Percentiles rank a stretch among this genome's conserved stretches.
Evolutionary conservation across 2,888 invertebrate genomes (phyloP).

Genomic region (Cephus runcator): DNA sequence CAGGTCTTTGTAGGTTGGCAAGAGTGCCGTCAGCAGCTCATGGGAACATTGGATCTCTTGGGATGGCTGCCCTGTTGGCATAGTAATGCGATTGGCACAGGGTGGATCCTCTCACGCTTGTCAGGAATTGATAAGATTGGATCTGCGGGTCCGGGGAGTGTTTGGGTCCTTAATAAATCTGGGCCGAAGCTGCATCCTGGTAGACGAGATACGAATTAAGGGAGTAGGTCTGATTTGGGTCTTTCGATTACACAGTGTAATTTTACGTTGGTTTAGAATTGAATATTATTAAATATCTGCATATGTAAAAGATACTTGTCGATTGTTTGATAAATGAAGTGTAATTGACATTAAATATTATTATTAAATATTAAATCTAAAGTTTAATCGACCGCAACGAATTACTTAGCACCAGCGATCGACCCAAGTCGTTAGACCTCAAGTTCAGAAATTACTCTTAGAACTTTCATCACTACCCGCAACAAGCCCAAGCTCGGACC

Average conservation of each 20-base stretch:
- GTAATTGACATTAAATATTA: background rate
- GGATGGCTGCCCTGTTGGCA: slow-evolving; percentile 15
- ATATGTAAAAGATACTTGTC: no score
- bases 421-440: no score
- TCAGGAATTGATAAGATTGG: slow-evolving; percentile 37
- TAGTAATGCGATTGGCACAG: slow-evolving; percentile 16
- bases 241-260: background rate
- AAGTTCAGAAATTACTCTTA: no score
- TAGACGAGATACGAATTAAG: background rate
- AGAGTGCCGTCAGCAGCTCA: slow-evolving; percentile 37
- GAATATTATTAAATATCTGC: background rate
- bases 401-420: no score
- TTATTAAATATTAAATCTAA: background rate
- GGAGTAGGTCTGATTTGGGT: background rate
- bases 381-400: no score
- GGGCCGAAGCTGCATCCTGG: background rate
- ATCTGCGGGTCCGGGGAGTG: slow-evolving; percentile 16
- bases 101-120: background rate
- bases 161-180: background rate
- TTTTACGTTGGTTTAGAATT: background rate
- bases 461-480: no score
- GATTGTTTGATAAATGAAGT: background rate
- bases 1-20: slow-evolving; percentile 36
- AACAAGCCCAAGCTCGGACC: no score
- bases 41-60: slow-evolving; percentile 38